Evolutionary conservation across 92 coral and sea anemone genomes (phyloP).

Genomic region (Parazoanthus atlanticus): DNA sequence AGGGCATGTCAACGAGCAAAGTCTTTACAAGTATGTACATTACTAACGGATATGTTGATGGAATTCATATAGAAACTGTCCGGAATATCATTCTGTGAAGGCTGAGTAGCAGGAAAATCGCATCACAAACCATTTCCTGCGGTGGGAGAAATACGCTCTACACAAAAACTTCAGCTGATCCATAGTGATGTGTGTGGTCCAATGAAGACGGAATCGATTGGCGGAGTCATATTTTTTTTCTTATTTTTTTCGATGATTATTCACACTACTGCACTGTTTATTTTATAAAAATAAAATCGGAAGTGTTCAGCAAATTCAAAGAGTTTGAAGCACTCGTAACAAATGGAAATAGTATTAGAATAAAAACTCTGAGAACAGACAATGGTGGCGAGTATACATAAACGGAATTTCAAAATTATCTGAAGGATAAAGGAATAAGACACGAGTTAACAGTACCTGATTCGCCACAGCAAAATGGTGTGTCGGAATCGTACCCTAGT

Average conservation of each 20-base stretch:
- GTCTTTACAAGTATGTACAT: background rate
- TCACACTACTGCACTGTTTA: background rate
- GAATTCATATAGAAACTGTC: conserved; percentile 16
- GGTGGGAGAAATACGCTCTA: conserved; percentile 51
- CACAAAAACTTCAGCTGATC: conserved; percentile 45
- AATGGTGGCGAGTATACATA: background rate
- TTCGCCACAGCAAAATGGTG: conserved; percentile 54
- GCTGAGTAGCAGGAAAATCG: conserved; percentile 48
- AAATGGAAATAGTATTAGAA: background rate
- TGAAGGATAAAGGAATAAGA: no score
- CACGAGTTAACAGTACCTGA: conserved; percentile 52
- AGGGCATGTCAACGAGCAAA: conserved; percentile 50
- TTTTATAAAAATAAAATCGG: conserved; percentile 16
- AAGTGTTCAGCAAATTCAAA: conserved; percentile 39
- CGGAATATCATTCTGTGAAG: conserved; percentile 48
- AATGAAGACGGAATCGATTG: conserved; percentile 43
- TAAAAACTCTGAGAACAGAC: conserved; percentile 26
- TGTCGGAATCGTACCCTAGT: conserved; percentile 51
- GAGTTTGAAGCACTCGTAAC: conserved; percentile 14
- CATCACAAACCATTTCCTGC: conserved; percentile 50
- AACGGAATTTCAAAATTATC: background rate
- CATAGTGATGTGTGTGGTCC: conserved; percentile 59
- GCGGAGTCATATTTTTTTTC: conserved; percentile 50
- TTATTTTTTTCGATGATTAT: no score
- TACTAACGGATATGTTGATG: background rate